Base-by-base conservation (phyloP, 2,113 vertebrate species). In the Cebus imitator region DNA sequence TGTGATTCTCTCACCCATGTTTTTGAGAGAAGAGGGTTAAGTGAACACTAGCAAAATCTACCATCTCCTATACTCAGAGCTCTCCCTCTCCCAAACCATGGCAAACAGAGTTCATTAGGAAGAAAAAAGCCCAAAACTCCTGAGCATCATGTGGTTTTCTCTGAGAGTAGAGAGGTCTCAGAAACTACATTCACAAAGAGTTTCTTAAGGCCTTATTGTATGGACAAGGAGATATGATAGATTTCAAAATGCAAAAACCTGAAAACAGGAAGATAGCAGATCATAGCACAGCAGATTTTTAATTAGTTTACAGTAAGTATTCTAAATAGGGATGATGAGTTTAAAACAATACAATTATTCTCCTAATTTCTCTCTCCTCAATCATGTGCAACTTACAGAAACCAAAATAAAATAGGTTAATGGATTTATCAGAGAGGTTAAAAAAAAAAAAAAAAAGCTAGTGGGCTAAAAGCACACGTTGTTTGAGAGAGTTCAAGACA, bases 361-460 rank as follows among this genome's bases (percentile, higher is more conserved):
- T 82, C 25, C 75, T 86, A 35, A 81, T 78, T 43, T 91, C 27
- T 91, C 23, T 87, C 50, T 92, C 37, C 88, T 78, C 23, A 45
- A 48, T 85, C 37, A 79, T 87, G 90, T 95, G 48, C 37, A 45
- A 52, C 97, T 94, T 98, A 99, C 84, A 97, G 98, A 94, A 13
- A 78, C 21, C 52, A 73, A 92, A 94, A 91, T 81, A 91, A 93
- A 93, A 55, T 20, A 95, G 68, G 40, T 45, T 91, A 79, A 92
- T 68, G 23, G 23, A 90, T 95, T 83, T 81, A 85, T 64, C 86
- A 50, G 37, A 95, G 13, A 92, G 45, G 20, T 87, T 40, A 0
- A 64, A 37, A 70, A 73, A 43, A 43, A 43, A 37, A 37, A 37
- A 37, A 52, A 61, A 91, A 79, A 86, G 70, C 25, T 97, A 95